A percentile compares a stretch with the other conserved stretches of the same genome.
Evolutionary conservation across 2,113 vertebrate genomes (phyloP).

Genomic region (Verasper variegatus): DNA sequence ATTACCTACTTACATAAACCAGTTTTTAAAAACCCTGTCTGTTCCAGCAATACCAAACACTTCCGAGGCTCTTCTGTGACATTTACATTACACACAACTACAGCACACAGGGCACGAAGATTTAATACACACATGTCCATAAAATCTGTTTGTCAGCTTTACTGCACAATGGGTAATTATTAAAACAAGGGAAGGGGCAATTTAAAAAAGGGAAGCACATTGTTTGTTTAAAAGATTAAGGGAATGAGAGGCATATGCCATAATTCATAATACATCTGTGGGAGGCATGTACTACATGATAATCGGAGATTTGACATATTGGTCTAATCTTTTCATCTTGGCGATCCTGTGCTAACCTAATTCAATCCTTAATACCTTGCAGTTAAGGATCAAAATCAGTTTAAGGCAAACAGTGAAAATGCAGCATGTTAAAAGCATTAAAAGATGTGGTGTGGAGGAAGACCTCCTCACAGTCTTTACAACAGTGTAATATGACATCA

Average conservation of each 20-base stretch:
- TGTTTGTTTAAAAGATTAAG: neutral
- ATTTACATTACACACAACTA: neutral
- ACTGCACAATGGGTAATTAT: too few relatives aligned
- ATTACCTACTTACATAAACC: conserved; percentile 52
- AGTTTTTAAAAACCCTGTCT: conserved; percentile 7
- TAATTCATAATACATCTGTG: conserved; percentile 10
- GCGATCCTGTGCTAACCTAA: neutral
- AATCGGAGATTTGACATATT: conserved; percentile 28
- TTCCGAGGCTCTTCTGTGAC: neutral
- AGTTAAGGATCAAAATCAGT: neutral
- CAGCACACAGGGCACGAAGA: too few relatives aligned
- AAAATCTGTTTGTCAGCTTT: too few relatives aligned
- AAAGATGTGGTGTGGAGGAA: neutral
- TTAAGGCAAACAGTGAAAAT: conserved; percentile 6
- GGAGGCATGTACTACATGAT: conserved; percentile 26
- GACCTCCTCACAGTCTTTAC: too few relatives aligned
- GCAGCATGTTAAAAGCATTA: neutral
- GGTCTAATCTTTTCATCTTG: conserved; percentile 17
- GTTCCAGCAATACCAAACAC: conserved; percentile 4
- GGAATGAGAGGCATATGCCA: neutral
- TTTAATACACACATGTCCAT: too few relatives aligned
- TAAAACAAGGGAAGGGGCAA: too few relatives aligned
- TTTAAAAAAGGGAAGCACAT: neutral
- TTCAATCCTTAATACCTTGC: conserved; percentile 6
- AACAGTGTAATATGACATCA: too few relatives aligned